Evolutionary conservation across 2,797 vertebrate species (phyloP), one percentile per base, ranked within the genome.

Genomic region (Poecile montanus): DNA sequence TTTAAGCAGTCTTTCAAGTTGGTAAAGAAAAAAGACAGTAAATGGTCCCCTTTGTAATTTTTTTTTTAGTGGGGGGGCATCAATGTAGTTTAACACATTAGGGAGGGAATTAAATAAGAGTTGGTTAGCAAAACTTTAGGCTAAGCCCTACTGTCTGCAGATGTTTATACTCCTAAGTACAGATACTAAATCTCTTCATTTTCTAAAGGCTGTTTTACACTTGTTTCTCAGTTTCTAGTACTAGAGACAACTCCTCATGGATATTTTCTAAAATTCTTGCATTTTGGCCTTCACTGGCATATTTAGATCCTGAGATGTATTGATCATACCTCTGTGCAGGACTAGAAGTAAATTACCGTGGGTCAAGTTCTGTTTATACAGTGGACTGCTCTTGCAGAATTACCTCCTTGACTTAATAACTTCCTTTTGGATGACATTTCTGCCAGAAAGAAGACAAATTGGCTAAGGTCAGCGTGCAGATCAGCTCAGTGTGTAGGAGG

Each of bases 361-460:
- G 98, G 98, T 98, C 98, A 98, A 98, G 97, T 97, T 98, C 97
- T 98, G 98, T 98, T 98, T 98, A 98, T 97, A 95, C 94, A 97
- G 97, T 95, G 97, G 97, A 96, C 97, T 95, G 93, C 93, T 97
- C 97, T 84, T 93, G 96, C 96, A 97, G 98, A 97, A 98, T 98
- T 98, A 96, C 97, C 97, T 98, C 97, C 98, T 98, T 97, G 97
- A 97, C 97, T 98, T 98, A 98, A 98, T 98, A 98, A 97, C 97
- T 98, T 98, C 98, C 98, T 98, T 97, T 98, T 56, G 97, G 97
- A 86, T 97, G 98, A 97, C 97, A 97, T 98, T 97, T 98, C 96
- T 98, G 97, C 95, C 97, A 97, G 97, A 97, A 96, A 96, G 97
- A 98, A 98, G 98, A 98, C 98, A 98, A 98, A 98, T 98, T 98